Evolutionary conservation across 2,113 vertebrate species (phyloP), one percentile per base, ranked within the genome.

Genomic region (Nyctibius bracteatus): DNA sequence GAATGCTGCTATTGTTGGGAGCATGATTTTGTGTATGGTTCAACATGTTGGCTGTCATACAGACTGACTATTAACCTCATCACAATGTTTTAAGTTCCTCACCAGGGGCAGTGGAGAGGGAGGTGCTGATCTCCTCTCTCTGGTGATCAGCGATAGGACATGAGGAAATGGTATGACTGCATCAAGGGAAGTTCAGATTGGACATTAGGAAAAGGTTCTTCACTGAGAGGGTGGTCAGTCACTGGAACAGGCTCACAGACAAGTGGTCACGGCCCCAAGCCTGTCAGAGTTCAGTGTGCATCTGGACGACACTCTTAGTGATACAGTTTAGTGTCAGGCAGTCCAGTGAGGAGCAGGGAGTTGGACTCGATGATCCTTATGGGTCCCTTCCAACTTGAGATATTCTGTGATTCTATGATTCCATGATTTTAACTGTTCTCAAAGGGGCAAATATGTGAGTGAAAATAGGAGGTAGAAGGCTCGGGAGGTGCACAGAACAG

Each of bases 401-500:
- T n/a, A n/a, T n/a, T n/a, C n/a, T n/a, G n/a, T n/a, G n/a, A n/a
- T n/a, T n/a, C n/a, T n/a, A n/a, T n/a, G n/a, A n/a, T n/a, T n/a
- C n/a, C n/a, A n/a, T n/a, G 35, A 18, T 55, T 52, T 0, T 2
- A 43, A 9, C 4, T 51, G 8, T 44, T 72, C 73, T 73, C 12
- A 67, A 23, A 43, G 13, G 12, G 14, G 68, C 30, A 47, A 20
- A 44, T 39, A 57, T 35, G 39, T 68, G 15, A 73, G 47, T 41
- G 18, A 35, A 47, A 66, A 80, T 28, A 23, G 5, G 13, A 73
- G 1, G 6, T 31, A 15, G 37, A 65, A 62, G n/a, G 8, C 28
- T 67, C 0, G 0, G 6, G 39, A 54, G 5, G 6, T 52, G 24
- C 11, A 33, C 5, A 30, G 28, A 59, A 30, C 2, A 54, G 12